These are phyloP conservation scores for Andrena fulva DNA, from an alignment of 2,888 invertebrate species.

Conservation along the genomic window DNA sequence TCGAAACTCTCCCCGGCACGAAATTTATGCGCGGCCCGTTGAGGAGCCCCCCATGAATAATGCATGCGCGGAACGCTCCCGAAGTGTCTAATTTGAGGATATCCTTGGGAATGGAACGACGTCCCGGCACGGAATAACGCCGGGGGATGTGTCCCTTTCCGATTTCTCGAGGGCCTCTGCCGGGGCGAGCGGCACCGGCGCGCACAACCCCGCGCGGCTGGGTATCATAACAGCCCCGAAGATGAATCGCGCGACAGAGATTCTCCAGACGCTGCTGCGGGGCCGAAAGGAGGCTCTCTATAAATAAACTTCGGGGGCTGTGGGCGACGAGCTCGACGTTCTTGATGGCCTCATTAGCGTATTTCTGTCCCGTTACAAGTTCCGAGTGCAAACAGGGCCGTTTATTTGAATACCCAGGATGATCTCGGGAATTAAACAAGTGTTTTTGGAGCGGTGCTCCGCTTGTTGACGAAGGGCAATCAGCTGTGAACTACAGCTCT, in stretches of 20 bases:
- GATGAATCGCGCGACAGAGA: conserved; percentile 52
- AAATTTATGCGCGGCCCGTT: conserved; percentile 48
- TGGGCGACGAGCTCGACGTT: conserved; percentile 26
- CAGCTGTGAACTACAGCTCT: neutral
- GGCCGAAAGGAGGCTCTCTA: conserved; percentile 50
- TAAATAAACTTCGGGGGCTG: conserved; percentile 57
- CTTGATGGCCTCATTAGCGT: conserved; percentile 60
- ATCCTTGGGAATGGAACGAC: conserved; percentile 55
- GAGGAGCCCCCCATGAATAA: conserved; percentile 65
- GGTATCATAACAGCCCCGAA: conserved; percentile 50
- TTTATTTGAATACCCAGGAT: conserved; percentile 24
- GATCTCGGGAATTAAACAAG: neutral
- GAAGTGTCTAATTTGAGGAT: conserved; percentile 67
- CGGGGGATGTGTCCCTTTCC: conserved; percentile 47
- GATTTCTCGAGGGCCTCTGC: neutral
- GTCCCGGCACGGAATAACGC: conserved; percentile 26
- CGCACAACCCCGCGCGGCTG: conserved; percentile 34
- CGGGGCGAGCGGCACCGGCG: conserved; percentile 20
- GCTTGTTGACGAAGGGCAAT: neutral
- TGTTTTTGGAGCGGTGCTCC: neutral
- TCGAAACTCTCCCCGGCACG: conserved; percentile 20
- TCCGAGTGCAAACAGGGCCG: conserved; percentile 49
- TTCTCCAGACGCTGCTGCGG: conserved; percentile 50
- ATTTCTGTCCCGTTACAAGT: conserved; percentile 24
- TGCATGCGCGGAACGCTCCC: conserved; percentile 56